Percentiles rank a stretch among this genome's conserved stretches.
phyloP scores from a whole-genome alignment of 92 coral and sea anemone genomes.

The Parazoanthus darwini region DNA sequence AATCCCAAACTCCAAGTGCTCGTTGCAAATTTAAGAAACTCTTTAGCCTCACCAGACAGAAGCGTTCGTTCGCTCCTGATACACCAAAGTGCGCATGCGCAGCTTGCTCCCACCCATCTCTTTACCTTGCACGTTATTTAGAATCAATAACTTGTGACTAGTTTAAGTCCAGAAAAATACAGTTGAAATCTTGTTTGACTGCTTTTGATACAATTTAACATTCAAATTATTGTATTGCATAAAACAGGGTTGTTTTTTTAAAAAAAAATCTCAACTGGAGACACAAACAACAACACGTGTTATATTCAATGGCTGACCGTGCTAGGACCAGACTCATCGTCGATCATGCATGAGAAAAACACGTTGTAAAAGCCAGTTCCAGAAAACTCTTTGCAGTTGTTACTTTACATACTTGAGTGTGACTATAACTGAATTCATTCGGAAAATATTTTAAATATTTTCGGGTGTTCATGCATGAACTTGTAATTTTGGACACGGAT shows the following conservation, averaged over 20 bases:
- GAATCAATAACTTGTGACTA: not conserved
- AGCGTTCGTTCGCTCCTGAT: slow-evolving; percentile 5
- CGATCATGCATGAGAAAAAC: no score
- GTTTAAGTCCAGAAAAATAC: not conserved
- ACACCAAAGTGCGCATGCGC: slow-evolving; percentile 36
- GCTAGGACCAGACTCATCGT: no score
- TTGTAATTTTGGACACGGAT: no score
- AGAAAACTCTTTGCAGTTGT: no score
- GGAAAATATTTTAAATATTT: no score
- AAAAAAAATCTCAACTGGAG: not conserved
- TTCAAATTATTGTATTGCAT: not conserved
- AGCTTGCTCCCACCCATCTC: slow-evolving; percentile 32
- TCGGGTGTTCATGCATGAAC: no score
- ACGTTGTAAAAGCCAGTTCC: not conserved
- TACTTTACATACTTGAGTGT: no score
- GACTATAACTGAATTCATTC: no score
- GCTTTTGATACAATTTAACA: not conserved
- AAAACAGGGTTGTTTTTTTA: not conserved
- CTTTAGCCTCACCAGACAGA: slow-evolving; percentile 26
- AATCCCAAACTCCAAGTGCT: not conserved
- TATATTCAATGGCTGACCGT: no score
- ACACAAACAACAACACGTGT: not conserved
- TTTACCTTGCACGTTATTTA: no score
- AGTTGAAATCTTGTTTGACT: not conserved
- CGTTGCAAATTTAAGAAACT: not conserved